Percentiles rank a stretch among this genome's conserved stretches.
These are phyloP conservation scores for Microtus montanus DNA, from an alignment of 2,113 vertebrate genomes.

Conservation along the genomic window DNA sequence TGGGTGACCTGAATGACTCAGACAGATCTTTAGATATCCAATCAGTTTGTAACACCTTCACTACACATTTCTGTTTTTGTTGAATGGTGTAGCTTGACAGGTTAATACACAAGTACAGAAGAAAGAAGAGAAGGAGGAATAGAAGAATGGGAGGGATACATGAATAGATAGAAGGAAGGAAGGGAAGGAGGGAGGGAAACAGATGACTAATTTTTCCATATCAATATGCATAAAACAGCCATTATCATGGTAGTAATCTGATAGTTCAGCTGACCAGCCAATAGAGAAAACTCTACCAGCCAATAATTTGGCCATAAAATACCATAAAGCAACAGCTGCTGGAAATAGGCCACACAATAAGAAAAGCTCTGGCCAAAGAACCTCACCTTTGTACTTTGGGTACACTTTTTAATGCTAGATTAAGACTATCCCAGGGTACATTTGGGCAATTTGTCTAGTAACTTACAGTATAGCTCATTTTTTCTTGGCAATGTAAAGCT, in stretches of 20 bases:
- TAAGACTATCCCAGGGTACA: not conserved
- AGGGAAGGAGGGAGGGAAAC: not conserved
- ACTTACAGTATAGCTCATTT: not conserved
- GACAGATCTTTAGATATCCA: not conserved
- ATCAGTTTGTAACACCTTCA: slow-evolving; percentile 10
- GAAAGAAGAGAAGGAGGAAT: not conserved
- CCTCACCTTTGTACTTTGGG: not conserved
- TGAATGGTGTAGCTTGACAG: not conserved
- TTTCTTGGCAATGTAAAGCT: not conserved
- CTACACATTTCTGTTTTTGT: slow-evolving; percentile 22
- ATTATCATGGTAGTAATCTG: slow-evolving; percentile 22
- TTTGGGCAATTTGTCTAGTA: slow-evolving; percentile 43
- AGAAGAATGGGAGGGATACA: not conserved
- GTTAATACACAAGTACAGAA: not conserved
- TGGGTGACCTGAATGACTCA: slow-evolving; percentile 1
- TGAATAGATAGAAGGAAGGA: not conserved
- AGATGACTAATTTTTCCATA: not conserved
- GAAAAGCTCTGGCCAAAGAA: not conserved
- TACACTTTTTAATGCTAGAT: not conserved
- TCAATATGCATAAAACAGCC: not conserved
- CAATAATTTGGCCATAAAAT: slow-evolving; percentile 52
- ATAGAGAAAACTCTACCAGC: not conserved
- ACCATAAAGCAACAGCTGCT: slow-evolving; percentile 57
- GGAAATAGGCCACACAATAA: slow-evolving; percentile 21
- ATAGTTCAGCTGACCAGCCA: slow-evolving; percentile 1